Evolutionary conservation across 2,888 invertebrate genomes (phyloP), one percentile per base, ranked within the genome.

Genomic region (Andrena minutula): DNA sequence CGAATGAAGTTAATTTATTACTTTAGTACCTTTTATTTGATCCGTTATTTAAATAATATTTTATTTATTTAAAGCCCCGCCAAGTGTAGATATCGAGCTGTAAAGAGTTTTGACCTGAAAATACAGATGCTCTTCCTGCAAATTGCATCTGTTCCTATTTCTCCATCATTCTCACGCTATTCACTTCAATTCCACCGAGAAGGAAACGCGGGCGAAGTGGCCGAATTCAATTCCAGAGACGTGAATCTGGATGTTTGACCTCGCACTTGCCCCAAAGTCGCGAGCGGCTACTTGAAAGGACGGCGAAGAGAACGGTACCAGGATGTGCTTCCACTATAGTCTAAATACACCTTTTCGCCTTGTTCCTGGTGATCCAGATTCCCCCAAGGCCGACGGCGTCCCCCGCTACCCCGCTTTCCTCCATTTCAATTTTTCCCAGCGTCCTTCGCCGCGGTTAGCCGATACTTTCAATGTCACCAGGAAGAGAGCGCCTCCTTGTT

Each of bases 401-500:
- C 47, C 60, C 56, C 32, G 41, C 41, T 20, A 10, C n/a, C 56
- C 53, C 66, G n/a, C 49, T 78, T 85, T 87, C 75, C 80, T 49
- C 66, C 26, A 73, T 85, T 85, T 79, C 83, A 77, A 75, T 74
- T 75, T 88, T 86, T 88, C 86, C 75, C 60, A 63, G 2, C 64
- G 86, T 72, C 86, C 88, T 86, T 86, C 80, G 64, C 12, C 20
- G 32, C 66, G 66, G 32, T n/a, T 56, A 49, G 32, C 10, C 77
- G 77, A 73, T 68, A 56, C 68, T 69, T 74, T 75, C 86, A 88
- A 86, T 83, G 86, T 69, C 86, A 72, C 28, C 86, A 56, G 79
- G 79, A 87, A 82, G 82, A 68, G 30, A 72, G 20, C 20, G 51
- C 20, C 51, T 20, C 20, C 51, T 26, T 23, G n/a, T 68, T 51